Conservation (phyloP, 2,888 invertebrate species). For the Heliconius aoede region DNA sequence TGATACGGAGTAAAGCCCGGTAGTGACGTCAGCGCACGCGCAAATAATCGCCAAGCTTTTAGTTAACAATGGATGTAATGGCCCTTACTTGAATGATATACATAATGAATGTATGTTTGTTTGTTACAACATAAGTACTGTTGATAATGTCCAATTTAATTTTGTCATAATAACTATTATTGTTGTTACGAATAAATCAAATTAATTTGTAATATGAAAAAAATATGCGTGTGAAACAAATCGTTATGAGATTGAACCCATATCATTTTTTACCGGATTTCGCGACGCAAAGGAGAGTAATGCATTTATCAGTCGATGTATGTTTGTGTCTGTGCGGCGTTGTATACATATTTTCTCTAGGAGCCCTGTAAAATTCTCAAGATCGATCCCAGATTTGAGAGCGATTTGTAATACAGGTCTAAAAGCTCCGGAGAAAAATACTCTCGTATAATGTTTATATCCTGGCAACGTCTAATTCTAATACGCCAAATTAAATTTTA, state of each 20-base stretch:
- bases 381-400: too few species aligned
- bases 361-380: too few species aligned
- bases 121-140: not conserved
- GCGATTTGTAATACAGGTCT: too few species aligned
- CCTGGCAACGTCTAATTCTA: too few species aligned
- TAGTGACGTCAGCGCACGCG: constrained; percentile 33
- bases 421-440: too few species aligned
- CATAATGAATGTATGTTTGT: constrained; percentile 4
- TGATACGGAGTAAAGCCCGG: constrained; percentile 23
- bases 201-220: not conserved
- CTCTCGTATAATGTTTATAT: too few species aligned
- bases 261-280: not conserved
- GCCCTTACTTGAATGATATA: constrained; percentile 12
- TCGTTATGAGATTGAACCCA: not conserved
- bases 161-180: not conserved
- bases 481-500: too few species aligned
- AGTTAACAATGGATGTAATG: constrained; percentile 28
- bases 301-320: not conserved
- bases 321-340: not conserved
- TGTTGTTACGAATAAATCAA: not conserved
- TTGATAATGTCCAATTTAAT: not conserved
- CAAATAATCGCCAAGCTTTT: constrained; percentile 28
- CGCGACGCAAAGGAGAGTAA: not conserved
- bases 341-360: too few species aligned
- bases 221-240: not conserved